Conservation (phyloP, 64 coral and sea anemone species). For the Acropora yongei region DNA sequence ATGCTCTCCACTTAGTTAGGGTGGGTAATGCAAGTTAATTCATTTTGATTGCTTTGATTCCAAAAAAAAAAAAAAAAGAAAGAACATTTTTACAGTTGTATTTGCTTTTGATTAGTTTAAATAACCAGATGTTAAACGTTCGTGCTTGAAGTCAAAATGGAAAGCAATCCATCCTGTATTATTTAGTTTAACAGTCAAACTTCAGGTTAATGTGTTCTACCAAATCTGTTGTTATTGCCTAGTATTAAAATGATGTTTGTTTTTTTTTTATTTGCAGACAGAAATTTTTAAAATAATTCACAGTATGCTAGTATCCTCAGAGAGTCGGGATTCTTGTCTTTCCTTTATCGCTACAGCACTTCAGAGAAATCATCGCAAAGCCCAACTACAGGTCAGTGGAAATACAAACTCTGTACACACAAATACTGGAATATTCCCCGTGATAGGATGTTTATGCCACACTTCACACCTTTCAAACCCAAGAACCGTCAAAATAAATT, state of each 20-base stretch:
- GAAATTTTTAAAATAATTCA: conserved; percentile 94
- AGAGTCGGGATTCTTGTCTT: conserved; percentile 84
- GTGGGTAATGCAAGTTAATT: conserved; percentile 36
- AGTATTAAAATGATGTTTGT: background rate
- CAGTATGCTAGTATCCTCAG: conserved; percentile 87
- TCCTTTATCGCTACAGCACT: conserved; percentile 83
- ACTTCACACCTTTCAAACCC: too few relatives aligned
- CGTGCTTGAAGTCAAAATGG: too few relatives aligned
- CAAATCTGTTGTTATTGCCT: background rate
- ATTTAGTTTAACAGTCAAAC: background rate
- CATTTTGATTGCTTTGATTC: background rate
- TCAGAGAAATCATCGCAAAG: conserved; percentile 79
- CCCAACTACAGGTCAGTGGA: conserved; percentile 87
- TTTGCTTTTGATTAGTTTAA: too few relatives aligned
- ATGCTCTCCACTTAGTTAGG: conserved; percentile 79
- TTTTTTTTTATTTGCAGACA: conserved; percentile 54
- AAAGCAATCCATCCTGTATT: background rate
- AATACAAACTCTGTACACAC: background rate
- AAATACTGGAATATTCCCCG: background rate
- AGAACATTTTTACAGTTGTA: too few relatives aligned
- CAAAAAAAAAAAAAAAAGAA: too few relatives aligned
- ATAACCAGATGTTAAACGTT: too few relatives aligned
- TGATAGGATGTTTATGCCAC: too few relatives aligned
- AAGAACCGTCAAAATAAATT: too few relatives aligned
- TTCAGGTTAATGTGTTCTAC: background rate